Evolutionary conservation across 2,888 invertebrate species (phyloP), one percentile per base, ranked within the genome.

Genomic region (Ectemnius continuus): DNA sequence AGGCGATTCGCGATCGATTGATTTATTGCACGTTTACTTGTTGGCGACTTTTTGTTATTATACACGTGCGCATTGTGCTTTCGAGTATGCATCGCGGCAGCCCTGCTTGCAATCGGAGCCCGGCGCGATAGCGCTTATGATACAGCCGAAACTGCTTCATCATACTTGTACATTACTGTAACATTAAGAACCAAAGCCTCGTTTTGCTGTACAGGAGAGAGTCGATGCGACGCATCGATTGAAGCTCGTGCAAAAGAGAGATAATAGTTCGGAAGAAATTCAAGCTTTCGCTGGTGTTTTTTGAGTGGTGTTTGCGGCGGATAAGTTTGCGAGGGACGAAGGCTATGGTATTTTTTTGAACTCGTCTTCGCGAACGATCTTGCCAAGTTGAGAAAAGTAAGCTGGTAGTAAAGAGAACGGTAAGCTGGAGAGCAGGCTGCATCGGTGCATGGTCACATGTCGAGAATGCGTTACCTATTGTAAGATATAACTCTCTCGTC

Each of bases 1-100:
- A 84, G 78, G 80, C 76, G 75, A 84, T 80, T 81, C 72, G 82
- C 78, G 74, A 75, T 73, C 79, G 72, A 84, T 84, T 85, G 65
- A 79, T 83, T 85, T 84, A 76, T 80, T 76, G 79, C 80, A 80
- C 68, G 74, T 85, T 81, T 75, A 67, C 79, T 81, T 74, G 78
- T 80, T 78, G 69, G 68, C 76, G 69, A 64, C 68, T 48, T 84
- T 80, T 67, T 68, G 75, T 82, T 82, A 64, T 63, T 28, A 59
- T 64, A 76, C 67, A 78, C 62, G 57, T 18, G 70, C 63, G 61
- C 69, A 46, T 23, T 66, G 58, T 64, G 67, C 67, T 63, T 67
- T 62, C 66, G 45, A 70, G 48, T 46, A 46, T 70, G 76, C 64
- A 73, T 64, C 62, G 58, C 61, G 61, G 70, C 62, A 71, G 61